Evolutionary conservation across 2,888 invertebrate species (phyloP).

Genomic region (Caenorhabditis drosophilae): DNA sequence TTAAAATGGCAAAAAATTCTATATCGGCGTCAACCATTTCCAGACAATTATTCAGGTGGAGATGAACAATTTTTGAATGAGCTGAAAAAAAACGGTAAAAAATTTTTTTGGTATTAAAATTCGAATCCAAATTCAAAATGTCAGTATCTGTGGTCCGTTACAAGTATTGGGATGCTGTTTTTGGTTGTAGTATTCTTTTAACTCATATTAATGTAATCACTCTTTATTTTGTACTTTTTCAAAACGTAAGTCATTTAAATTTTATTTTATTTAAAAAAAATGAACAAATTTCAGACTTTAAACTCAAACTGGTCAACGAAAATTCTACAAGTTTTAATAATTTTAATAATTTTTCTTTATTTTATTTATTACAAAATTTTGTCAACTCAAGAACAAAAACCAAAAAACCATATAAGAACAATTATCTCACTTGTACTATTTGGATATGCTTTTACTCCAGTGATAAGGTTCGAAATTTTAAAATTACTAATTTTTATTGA

Average conservation of each 20-base stretch:
- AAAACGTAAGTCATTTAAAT: slow-evolving; percentile 39
- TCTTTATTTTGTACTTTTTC: slow-evolving; percentile 65
- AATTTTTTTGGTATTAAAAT: not conserved
- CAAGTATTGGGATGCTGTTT: slow-evolving; percentile 77
- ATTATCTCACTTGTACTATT: slow-evolving; percentile 83
- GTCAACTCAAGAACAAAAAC: not conserved
- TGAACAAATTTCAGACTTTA: slow-evolving; percentile 15
- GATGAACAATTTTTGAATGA: slow-evolving; percentile 83
- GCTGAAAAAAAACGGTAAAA: slow-evolving; percentile 72
- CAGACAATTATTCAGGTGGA: slow-evolving; percentile 89
- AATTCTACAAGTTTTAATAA: slow-evolving; percentile 14
- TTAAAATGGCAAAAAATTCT: slow-evolving; percentile 83
- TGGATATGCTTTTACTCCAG: slow-evolving; percentile 87
- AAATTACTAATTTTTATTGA: not conserved
- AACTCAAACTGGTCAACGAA: slow-evolving; percentile 18
- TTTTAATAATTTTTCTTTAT: slow-evolving; percentile 12
- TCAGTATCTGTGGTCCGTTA: slow-evolving; percentile 79
- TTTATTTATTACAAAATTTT: slow-evolving; percentile 21
- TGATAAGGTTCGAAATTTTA: no score
- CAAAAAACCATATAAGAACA: slow-evolving; percentile 71
- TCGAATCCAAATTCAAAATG: slow-evolving; percentile 26
- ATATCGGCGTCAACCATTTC: slow-evolving; percentile 84
- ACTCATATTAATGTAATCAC: slow-evolving; percentile 78
- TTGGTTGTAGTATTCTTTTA: slow-evolving; percentile 81
- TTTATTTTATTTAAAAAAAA: not conserved